Evolutionary conservation across 1,140 invertebrate species (phyloP).

Genomic region (Scaptomyza hsui): DNA sequence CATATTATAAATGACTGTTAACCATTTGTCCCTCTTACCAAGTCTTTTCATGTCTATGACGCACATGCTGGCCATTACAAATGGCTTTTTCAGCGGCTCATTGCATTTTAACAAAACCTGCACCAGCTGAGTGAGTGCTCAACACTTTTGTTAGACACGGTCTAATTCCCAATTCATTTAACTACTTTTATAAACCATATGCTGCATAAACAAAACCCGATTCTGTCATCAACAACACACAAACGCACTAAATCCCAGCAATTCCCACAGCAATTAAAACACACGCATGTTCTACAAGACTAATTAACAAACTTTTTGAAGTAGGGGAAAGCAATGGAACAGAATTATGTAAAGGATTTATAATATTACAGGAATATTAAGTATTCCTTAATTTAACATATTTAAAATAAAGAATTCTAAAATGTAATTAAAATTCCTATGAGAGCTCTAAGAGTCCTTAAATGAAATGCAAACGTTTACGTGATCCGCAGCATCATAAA

Average conservation of each 20-base stretch:
- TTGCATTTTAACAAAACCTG: conserved; percentile 27
- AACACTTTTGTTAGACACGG: not conserved
- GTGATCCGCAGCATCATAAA: not conserved
- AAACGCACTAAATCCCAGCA: conserved; percentile 30
- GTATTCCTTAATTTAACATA: not conserved
- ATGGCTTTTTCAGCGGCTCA: conserved; percentile 22
- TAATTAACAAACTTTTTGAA: not conserved
- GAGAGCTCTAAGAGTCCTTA: no score
- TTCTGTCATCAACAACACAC: conserved; percentile 1
- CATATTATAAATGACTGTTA: conserved; percentile 28
- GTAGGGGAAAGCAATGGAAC: no score
- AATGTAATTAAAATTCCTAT: not conserved
- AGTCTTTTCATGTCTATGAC: conserved; percentile 28
- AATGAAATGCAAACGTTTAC: not conserved
- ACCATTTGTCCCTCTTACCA: conserved; percentile 24
- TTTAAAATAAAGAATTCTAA: not conserved
- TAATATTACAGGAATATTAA: no score
- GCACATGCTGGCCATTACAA: conserved; percentile 47
- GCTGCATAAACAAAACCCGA: not conserved
- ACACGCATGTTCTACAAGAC: not conserved
- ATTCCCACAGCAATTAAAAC: conserved; percentile 32
- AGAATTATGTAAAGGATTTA: no score
- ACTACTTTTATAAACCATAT: not conserved
- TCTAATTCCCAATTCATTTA: not conserved
- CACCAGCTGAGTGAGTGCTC: conserved; percentile 59